Conservation (phyloP, 1,140 invertebrate genomes). For the Pseudomyrmex dendroicus region DNA sequence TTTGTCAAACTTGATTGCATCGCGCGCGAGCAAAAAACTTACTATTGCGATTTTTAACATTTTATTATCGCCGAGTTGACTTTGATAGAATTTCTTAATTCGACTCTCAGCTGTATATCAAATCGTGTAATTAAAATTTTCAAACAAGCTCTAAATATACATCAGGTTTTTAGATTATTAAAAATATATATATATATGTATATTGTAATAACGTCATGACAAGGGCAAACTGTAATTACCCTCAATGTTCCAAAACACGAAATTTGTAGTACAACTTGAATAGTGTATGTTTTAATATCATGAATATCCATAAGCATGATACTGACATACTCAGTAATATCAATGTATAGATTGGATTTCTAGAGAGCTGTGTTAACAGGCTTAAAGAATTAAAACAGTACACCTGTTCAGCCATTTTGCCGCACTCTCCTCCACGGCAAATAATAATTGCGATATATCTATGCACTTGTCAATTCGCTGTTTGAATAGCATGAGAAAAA, state of each 20-base stretch:
- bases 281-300: conserved; percentile 18
- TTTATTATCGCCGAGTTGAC: neutral
- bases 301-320: neutral
- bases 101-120: neutral
- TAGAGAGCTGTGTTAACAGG: conserved; percentile 1
- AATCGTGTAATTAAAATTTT: neutral
- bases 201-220: neutral
- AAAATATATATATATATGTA: too few species aligned
- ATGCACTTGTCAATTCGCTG: conserved; percentile 43
- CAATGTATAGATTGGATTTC: conserved; percentile 1
- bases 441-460: conserved; percentile 11
- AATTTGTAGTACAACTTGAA: conserved; percentile 1
- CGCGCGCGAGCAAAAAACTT: neutral
- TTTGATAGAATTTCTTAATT: conserved; percentile 12
- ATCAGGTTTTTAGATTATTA: too few species aligned
- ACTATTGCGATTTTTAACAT: neutral
- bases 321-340: neutral
- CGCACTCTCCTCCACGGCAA: conserved; percentile 13
- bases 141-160: too few species aligned
- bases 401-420: conserved; percentile 36
- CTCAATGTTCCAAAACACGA: conserved; percentile 11
- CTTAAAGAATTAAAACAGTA: conserved; percentile 10
- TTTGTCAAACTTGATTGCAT: conserved; percentile 5
- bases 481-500: conserved; percentile 17
- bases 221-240: neutral